These are phyloP conservation scores for Drosophila pectinifera DNA, from an alignment of 1,140 invertebrate genomes.

Conservation along the genomic window DNA sequence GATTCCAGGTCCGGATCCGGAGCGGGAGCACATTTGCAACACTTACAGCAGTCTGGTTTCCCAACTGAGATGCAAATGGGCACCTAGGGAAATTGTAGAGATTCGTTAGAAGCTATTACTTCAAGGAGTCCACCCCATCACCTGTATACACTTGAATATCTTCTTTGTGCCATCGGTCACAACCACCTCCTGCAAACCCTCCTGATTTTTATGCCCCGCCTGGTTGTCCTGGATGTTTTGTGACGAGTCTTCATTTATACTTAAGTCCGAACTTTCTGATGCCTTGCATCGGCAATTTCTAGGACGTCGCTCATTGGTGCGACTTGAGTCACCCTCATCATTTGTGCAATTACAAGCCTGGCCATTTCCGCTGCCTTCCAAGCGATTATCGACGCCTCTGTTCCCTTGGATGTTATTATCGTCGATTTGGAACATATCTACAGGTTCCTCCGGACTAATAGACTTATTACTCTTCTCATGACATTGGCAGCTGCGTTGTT, in stretches of 20 bases:
- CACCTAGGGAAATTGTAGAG: not conserved
- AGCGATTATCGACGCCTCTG: not conserved
- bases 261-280: too few species aligned
- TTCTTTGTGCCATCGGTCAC: constrained; percentile 27
- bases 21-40: not conserved
- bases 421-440: too few species aligned
- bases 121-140: too few species aligned
- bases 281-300: too few species aligned
- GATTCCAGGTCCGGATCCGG: too few species aligned
- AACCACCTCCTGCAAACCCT: not conserved
- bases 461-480: not conserved
- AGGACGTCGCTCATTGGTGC: not conserved
- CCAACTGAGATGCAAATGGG: constrained; percentile 30
- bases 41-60: not conserved
- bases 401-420: too few species aligned
- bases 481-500: not conserved
- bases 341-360: not conserved
- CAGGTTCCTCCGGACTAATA: too few species aligned
- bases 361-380: not conserved
- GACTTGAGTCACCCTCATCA: not conserved
- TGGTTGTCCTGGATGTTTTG: not conserved
- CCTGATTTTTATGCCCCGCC: too few species aligned
- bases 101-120: too few species aligned
- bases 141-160: constrained; percentile 18
- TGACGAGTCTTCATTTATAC: not conserved